These are phyloP conservation scores for Drosophila rellima DNA, from an alignment of 2,888 invertebrate genomes.

Conservation along the genomic window DNA sequence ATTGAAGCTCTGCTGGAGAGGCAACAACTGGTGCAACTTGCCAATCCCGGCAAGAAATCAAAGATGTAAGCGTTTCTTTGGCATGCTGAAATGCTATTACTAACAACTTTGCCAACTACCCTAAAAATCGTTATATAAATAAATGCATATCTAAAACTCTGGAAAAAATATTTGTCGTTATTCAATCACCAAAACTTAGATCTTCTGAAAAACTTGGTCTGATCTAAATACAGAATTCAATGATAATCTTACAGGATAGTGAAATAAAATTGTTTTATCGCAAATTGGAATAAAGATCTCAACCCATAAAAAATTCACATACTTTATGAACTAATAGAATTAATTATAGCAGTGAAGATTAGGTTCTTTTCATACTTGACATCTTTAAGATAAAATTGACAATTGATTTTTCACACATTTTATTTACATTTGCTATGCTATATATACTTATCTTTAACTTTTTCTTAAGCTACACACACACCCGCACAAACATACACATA, in stretches of 20 bases:
- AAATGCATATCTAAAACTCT: neutral
- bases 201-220: too few species aligned
- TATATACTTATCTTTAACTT: neutral
- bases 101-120: neutral
- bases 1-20: conserved; percentile 34
- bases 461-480: conserved; percentile 7
- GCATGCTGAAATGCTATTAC: conserved; percentile 27
- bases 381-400: neutral
- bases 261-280: too few species aligned
- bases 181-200: too few species aligned
- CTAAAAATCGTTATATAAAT: neutral
- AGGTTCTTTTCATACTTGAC: neutral
- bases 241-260: too few species aligned
- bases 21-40: conserved; percentile 45
- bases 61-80: conserved; percentile 32
- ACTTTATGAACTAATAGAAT: too few species aligned
- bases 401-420: neutral
- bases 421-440: neutral
- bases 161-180: neutral
- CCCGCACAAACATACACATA: neutral
- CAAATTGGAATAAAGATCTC: too few species aligned
- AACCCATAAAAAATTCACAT: too few species aligned
- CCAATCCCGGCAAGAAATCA: neutral
- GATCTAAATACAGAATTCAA: too few species aligned
- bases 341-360: too few species aligned